Conservation (phyloP, 2,113 vertebrate genomes). For the Potamarius usumacintae region DNA sequence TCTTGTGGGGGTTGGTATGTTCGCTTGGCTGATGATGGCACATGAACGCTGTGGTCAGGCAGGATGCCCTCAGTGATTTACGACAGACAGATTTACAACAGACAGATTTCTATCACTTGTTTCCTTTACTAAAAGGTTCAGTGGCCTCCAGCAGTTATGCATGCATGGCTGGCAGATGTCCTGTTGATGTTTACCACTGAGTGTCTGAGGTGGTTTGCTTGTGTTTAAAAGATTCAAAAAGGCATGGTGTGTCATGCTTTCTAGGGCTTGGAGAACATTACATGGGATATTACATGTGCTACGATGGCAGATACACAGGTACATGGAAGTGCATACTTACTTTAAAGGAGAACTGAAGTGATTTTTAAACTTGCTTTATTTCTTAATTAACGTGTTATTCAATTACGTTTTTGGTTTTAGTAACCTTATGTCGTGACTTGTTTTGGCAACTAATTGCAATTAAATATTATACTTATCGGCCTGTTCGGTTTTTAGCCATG, state of each 20-base stretch:
- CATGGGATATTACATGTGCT: neutral
- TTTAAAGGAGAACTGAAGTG: neutral
- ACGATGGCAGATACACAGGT: neutral
- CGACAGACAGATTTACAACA: neutral
- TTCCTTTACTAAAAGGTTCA: neutral
- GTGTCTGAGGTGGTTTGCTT: neutral
- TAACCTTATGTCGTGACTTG: no score
- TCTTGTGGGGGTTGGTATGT: slow-evolving; percentile 13
- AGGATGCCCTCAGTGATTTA: slow-evolving; percentile 22
- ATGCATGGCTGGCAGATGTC: neutral
- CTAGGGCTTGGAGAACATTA: neutral
- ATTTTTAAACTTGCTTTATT: no score
- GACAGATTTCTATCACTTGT: neutral
- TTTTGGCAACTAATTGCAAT: no score
- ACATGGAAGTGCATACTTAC: neutral
- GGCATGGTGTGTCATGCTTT: neutral
- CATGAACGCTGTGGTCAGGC: slow-evolving; percentile 19
- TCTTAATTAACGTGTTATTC: no score
- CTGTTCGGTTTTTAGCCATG: no score
- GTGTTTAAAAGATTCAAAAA: neutral
- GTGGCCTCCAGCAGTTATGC: neutral
- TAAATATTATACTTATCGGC: no score
- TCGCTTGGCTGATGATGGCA: neutral
- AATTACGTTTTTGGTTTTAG: no score
- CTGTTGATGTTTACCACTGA: neutral